Conservation (phyloP, 2,888 invertebrate species). For the Bruchidius siliquastri region DNA sequence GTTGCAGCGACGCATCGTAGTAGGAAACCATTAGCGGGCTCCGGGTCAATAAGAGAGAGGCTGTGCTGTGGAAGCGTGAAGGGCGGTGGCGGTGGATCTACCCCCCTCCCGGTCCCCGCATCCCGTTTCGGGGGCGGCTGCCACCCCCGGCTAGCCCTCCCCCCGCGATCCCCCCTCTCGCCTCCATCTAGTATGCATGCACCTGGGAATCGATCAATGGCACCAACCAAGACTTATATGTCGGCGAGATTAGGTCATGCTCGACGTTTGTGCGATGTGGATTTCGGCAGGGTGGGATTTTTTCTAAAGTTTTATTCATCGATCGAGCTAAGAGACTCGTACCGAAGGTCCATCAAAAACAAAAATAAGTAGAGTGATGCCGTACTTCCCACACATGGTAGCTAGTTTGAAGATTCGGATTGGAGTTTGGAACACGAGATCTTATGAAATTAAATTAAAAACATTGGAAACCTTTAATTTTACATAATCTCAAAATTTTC, state of each 20-base stretch:
- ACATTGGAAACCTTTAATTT: too few species aligned
- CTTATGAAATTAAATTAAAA: too few species aligned
- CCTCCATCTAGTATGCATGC: conserved; percentile 31
- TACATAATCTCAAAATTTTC: too few species aligned
- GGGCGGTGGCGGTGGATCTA: conserved; percentile 31
- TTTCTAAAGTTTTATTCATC: too few species aligned
- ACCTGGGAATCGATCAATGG: conserved; percentile 34
- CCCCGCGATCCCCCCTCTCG: neutral
- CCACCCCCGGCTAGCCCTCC: conserved; percentile 9
- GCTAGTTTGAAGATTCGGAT: too few species aligned
- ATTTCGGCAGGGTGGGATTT: too few species aligned
- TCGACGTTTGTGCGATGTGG: too few species aligned
- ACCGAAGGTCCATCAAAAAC: too few species aligned
- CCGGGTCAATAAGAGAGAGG: conserved; percentile 37
- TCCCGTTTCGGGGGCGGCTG: conserved; percentile 8
- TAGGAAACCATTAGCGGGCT: conserved; percentile 34
- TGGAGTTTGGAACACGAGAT: too few species aligned
- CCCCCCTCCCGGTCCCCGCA: neutral
- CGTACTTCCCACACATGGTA: too few species aligned
- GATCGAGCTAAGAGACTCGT: too few species aligned
- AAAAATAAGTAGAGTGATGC: too few species aligned
- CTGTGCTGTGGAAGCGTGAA: conserved; percentile 31
- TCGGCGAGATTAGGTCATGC: conserved; percentile 28
- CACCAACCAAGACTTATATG: conserved; percentile 19
- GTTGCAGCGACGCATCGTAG: conserved; percentile 9